Evolutionary conservation across 2,888 invertebrate genomes (phyloP), one percentile per base, ranked within the genome.

Genomic region (Heteromyza rotundicornis): DNA sequence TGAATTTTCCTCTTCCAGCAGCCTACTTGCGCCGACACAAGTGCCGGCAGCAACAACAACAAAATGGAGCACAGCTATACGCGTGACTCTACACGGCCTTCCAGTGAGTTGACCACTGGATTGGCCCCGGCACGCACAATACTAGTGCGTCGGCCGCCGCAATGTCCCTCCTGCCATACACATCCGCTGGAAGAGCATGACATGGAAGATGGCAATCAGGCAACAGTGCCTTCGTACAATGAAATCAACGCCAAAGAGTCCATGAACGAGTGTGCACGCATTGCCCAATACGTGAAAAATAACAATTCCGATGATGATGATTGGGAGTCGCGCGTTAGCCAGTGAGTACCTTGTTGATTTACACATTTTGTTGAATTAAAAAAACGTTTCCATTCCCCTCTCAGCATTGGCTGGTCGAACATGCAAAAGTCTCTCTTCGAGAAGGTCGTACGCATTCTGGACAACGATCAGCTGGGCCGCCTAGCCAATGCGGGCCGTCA

Each of bases 261-360:
- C n/a, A 91, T 92, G 90, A 88, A 88, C 58, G 91, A 92, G 74
- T 89, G 90, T 77, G 88, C 89, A 64, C 85, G 87, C 32, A 86
- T 89, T 68, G 88, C 90, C 0, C 86, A 85, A 65, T 86, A 86
- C 76, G 87, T 88, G 0, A 85, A 88, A 65, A 84, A 86, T 35
- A 85, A 85, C 44, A 87, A 87, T 62, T 57, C 78, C 0, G 84
- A 84, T 52, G 84, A 86, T 50, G 85, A 85, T 47, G 88, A 90
- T 73, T 92, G 91, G 91, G 91, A 91, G 74, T 87, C 88, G 10
- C 86, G 86, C 61, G 84, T 92, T 54, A 85, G 86, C 65, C 89
- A 87, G 89, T 89, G 80, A 76, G 80, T 65, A 22, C 19, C 20
- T n/a, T n/a, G n/a, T 52, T 36, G 1, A 20, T 36, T 60, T 24